Percentiles rank a stretch among this genome's conserved stretches.
phyloP scores from a whole-genome alignment of 2,888 invertebrate genomes.

The Panopea generosa region DNA sequence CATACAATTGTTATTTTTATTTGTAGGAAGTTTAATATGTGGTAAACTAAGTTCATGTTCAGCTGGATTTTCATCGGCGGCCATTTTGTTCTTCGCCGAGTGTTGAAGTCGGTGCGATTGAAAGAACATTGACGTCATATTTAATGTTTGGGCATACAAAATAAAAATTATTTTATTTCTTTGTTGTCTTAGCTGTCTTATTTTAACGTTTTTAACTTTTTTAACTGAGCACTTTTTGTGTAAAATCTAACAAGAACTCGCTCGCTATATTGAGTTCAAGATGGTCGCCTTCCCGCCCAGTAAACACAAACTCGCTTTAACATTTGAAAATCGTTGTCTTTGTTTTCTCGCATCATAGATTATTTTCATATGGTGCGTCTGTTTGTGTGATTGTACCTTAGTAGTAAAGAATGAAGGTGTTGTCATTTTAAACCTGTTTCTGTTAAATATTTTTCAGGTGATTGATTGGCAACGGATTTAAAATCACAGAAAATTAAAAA shows the following conservation, averaged over 20 bases:
- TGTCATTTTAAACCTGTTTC: conserved; percentile 1
- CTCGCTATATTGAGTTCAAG: conserved; percentile 18
- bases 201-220: background rate
- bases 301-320: background rate
- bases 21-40: too few species aligned
- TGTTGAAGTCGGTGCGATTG: conserved; percentile 64
- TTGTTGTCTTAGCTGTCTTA: background rate
- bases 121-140: conserved; percentile 50
- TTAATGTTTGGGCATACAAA: background rate
- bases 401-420: background rate
- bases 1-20: conserved; percentile 1
- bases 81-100: conserved; percentile 63
- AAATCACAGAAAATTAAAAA: conserved; percentile 3
- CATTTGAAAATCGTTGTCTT: conserved; percentile 13
- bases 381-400: conserved; percentile 1
- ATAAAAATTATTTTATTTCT: conserved; percentile 16
- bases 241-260: conserved; percentile 3
- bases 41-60: background rate
- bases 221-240: background rate
- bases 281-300: conserved; percentile 58
- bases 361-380: background rate
- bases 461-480: conserved; percentile 13
- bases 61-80: conserved; percentile 33
- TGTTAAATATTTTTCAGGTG: conserved; percentile 28
- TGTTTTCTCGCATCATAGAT: conserved; percentile 11